phyloP scores from a whole-genome alignment of 2,888 invertebrate genomes.

The Punctoribates punctum region DNA sequence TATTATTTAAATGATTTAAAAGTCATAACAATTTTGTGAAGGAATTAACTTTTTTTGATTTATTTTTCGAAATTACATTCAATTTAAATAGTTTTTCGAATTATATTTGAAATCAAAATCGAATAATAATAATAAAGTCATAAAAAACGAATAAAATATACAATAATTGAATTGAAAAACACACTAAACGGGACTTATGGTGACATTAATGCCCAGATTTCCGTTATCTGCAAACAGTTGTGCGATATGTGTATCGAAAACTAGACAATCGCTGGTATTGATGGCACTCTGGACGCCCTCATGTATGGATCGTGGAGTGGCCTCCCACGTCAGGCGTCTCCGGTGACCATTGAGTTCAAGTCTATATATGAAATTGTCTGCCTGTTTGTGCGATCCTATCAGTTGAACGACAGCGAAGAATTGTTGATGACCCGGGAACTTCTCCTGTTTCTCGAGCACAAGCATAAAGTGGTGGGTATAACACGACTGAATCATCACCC shows the following conservation, averaged over 20 bases:
- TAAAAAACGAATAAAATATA: no score
- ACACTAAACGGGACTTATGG: conserved; percentile 65
- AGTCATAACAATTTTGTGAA: no score
- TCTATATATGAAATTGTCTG: conserved; percentile 97
- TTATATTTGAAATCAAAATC: no score
- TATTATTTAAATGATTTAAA: neutral
- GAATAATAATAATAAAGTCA: no score
- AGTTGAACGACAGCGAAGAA: conserved; percentile 98
- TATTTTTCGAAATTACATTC: no score
- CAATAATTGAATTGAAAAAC: neutral
- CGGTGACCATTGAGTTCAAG: conserved; percentile 93
- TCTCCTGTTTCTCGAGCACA: conserved; percentile 96
- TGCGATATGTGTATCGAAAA: conserved; percentile 97
- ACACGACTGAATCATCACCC: conserved; percentile 98
- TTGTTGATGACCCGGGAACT: conserved; percentile 92
- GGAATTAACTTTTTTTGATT: no score
- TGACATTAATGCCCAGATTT: conserved; percentile 98
- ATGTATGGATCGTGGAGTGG: conserved; percentile 96
- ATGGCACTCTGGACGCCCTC: conserved; percentile 98
- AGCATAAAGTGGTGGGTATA: conserved; percentile 99
- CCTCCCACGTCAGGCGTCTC: conserved; percentile 95
- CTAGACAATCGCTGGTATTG: conserved; percentile 94
- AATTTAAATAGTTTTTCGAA: no score
- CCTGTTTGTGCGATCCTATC: conserved; percentile 97
- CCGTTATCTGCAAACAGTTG: conserved; percentile 98